Percentiles rank a stretch among this genome's conserved stretches.
Conservation (phyloP, 2,113 vertebrate species). For the Tyto alba region DNA sequence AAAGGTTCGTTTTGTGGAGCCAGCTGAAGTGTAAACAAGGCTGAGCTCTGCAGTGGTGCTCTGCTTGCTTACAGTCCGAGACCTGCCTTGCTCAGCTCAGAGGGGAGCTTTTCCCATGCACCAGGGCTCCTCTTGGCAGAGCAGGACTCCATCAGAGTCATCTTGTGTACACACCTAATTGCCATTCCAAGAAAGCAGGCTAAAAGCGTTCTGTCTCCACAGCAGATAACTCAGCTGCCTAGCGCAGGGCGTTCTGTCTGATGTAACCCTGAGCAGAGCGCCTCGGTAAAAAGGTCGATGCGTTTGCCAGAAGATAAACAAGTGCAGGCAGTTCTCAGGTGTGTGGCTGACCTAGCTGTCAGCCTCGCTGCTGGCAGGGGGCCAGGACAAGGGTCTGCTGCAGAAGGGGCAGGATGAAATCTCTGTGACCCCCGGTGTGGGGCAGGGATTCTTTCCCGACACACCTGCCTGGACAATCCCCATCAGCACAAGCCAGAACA, state of each 20-base stretch:
- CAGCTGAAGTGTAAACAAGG: background rate
- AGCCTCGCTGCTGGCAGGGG: rapidly evolving
- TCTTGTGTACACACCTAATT: background rate
- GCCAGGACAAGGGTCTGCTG: background rate
- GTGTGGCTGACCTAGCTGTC: rapidly evolving
- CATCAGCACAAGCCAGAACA: no score
- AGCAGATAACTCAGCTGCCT: background rate
- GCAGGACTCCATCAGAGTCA: background rate
- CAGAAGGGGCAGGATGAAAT: background rate
- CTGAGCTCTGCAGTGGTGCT: background rate
- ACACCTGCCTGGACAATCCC: background rate
- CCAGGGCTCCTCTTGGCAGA: background rate
- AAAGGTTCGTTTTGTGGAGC: background rate
- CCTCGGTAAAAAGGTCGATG: background rate
- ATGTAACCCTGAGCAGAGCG: background rate
- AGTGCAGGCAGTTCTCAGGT: background rate
- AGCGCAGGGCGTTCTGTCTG: rapidly evolving
- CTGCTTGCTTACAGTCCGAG: background rate
- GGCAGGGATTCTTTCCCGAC: background rate
- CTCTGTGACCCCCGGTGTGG: background rate
- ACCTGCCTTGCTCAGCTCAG: background rate
- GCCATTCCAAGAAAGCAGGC: background rate
- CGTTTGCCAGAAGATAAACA: background rate
- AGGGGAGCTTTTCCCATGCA: background rate
- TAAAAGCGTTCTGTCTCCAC: background rate